Percentiles rank a stretch among this genome's conserved stretches.
phyloP scores from a whole-genome alignment of 2,888 invertebrate genomes.

The Drosophila longiperda region DNA sequence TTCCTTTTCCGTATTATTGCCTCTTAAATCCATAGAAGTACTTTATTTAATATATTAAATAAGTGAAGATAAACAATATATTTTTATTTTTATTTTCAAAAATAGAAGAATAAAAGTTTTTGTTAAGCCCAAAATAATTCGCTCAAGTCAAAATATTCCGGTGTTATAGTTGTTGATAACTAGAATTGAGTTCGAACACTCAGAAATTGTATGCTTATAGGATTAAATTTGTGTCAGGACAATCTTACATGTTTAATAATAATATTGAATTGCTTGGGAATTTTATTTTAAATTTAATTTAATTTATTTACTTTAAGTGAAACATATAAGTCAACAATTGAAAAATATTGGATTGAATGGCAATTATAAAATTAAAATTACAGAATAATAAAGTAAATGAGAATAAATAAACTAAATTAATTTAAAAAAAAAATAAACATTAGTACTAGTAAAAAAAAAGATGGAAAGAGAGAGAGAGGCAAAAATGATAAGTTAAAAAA shows the following conservation, averaged over 20 bases:
- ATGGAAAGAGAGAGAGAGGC: not conserved
- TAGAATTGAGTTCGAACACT: not conserved
- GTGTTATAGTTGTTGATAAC: not conserved
- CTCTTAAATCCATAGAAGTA: not conserved
- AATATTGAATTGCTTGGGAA: not conserved
- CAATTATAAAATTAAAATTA: not conserved
- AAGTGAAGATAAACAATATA: not conserved
- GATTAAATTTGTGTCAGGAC: not conserved
- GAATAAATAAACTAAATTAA: not conserved
- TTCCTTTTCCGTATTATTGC: not conserved
- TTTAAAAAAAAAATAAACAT: not conserved
- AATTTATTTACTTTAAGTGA: not conserved
- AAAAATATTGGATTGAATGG: not conserved
- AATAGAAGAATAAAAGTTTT: not conserved
- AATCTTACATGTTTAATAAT: not conserved
- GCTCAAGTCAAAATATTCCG: not conserved
- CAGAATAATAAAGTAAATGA: not conserved
- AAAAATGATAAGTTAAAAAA: not conserved
- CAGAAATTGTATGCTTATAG: not conserved
- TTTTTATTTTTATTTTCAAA: not conserved
- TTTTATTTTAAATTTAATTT: not conserved
- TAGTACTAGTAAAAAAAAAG: not conserved
- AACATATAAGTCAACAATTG: not conserved
- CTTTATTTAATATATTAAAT: not conserved
- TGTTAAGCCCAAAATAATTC: not conserved